Evolutionary conservation across 2,888 invertebrate species (phyloP), one percentile per base, ranked within the genome.

Genomic region (Carabus problematicus): DNA sequence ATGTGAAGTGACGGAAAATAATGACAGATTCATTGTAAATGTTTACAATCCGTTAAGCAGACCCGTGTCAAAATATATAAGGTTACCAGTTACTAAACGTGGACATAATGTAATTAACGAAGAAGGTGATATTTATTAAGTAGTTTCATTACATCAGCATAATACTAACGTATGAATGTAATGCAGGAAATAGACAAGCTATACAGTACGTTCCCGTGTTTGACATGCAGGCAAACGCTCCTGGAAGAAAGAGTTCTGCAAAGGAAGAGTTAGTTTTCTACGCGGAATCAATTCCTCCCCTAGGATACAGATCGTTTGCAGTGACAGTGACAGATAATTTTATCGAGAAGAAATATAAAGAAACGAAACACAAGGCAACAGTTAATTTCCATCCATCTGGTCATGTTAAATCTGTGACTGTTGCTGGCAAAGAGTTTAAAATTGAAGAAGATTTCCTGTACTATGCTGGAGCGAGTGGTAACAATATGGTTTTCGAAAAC

Each of bases 261-360:
- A 85, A 83, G 0, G 83, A 85, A 74, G 94, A 95, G 75, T 78
- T 94, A 0, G 82, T 93, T 0, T 95, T 95, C 77, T 75, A 85
- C 12, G 90, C 90, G 0, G 75, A 79, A 3, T 78, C 87, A 1
- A 76, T 93, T 1, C 90, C 92, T 0, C 82, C 92, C 0, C 79
- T 91, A 0, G 91, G 93, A 0, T 88, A 87, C 74, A 87, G 87
- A 75, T 86, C 89, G 0, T 91, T 85, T 73, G 29, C 29, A 29
- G 29, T 29, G 29, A 89, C 86, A 73, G 77, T 90, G 0, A 73
- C 74, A 39, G 40, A 19, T 63, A 7, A 42, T 55, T 59, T 16
- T 41, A 9, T 45, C 73, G 2, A 79, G 79, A 82, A 80, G 81
- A 72, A 82, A 72, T 70, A n/a, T 74, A 72, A 18, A 91, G 59